These are phyloP conservation scores for Sycophila sp. DNA, from an alignment of 1,140 invertebrate genomes.

Conservation along the genomic window DNA sequence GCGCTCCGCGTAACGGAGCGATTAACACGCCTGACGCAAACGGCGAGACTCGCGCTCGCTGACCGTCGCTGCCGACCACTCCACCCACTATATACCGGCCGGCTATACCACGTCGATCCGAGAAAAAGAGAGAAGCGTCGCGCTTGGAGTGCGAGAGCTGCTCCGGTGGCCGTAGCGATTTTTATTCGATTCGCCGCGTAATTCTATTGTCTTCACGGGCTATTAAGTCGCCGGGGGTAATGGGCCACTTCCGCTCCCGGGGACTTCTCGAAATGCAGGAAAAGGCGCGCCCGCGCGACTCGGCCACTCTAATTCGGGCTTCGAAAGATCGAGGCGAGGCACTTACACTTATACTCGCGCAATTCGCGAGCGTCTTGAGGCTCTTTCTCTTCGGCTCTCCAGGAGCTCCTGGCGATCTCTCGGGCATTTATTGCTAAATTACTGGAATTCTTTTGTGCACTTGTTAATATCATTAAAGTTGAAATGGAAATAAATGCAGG, in stretches of 20 bases:
- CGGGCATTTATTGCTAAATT: neutral
- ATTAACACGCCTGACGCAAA: neutral
- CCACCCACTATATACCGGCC: no score
- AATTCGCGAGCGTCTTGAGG: no score
- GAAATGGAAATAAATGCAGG: no score
- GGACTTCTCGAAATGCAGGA: conserved; percentile 64
- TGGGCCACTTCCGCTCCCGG: conserved; percentile 58
- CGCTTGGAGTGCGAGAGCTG: conserved; percentile 8
- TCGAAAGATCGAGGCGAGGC: conserved; percentile 63
- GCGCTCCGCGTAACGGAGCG: neutral
- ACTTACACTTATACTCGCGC: conserved; percentile 1
- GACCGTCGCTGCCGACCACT: no score
- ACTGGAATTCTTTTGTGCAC: neutral
- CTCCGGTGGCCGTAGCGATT: conserved; percentile 49
- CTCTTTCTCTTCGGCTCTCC: neutral
- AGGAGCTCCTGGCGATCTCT: no score
- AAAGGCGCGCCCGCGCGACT: conserved; percentile 58
- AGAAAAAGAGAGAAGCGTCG: neutral
- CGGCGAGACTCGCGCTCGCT: neutral
- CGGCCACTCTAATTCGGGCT: conserved; percentile 58
- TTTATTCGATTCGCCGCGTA: conserved; percentile 62
- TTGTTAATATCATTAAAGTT: no score
- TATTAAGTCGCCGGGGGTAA: conserved; percentile 66
- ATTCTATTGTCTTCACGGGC: conserved; percentile 69
- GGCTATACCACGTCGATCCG: neutral